Percentiles rank a stretch among this genome's conserved stretches.
Evolutionary conservation across 2,797 vertebrate genomes (phyloP).

Genomic region (Varecia variegata): DNA sequence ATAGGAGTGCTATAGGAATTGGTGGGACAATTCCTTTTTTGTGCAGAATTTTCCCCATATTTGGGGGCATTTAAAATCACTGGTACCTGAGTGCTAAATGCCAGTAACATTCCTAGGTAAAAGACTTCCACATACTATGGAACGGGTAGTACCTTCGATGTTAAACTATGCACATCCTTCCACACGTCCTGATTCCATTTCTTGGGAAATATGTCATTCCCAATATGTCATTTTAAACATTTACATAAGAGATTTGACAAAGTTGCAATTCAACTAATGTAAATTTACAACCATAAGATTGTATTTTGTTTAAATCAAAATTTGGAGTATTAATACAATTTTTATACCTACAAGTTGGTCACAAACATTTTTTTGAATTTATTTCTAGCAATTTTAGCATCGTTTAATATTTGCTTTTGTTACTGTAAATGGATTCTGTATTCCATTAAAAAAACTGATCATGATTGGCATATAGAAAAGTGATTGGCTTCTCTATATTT

Average conservation of each 20-base stretch:
- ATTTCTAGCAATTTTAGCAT: background rate
- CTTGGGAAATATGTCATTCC: background rate
- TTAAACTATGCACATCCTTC: background rate
- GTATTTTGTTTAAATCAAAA: background rate
- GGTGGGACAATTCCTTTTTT: background rate
- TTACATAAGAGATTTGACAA: slow-evolving; percentile 5
- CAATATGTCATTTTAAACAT: background rate
- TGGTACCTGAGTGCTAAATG: background rate
- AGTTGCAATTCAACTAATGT: background rate
- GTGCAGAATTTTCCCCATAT: background rate
- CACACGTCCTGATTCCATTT: background rate
- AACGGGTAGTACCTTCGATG: background rate
- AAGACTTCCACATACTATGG: background rate
- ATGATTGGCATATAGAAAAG: background rate
- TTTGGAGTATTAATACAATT: background rate
- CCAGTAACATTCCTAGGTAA: background rate
- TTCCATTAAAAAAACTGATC: background rate
- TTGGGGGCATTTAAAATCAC: background rate
- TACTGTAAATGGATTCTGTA: background rate
- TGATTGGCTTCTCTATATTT: background rate
- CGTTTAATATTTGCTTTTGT: background rate
- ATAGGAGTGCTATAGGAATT: background rate
- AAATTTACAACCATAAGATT: background rate
- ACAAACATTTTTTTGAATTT: background rate
- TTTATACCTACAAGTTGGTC: background rate